These are phyloP conservation scores for Hemaris fuciformis DNA, from an alignment of 2,888 invertebrate species.

Conservation along the genomic window DNA sequence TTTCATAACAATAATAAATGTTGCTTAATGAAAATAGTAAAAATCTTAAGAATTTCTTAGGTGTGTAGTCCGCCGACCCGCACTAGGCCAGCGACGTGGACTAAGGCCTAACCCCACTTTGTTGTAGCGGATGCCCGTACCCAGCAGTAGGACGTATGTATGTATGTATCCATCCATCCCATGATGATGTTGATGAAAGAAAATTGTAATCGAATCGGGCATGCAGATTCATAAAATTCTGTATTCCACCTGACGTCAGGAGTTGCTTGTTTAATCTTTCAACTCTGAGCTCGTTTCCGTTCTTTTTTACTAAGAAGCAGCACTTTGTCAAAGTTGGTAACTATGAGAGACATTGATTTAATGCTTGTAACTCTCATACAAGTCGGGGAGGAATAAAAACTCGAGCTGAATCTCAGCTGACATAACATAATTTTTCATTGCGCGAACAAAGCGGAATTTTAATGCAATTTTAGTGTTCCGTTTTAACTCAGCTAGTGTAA, in stretches of 20 bases:
- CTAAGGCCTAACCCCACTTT: too few relatives aligned
- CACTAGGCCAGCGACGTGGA: too few relatives aligned
- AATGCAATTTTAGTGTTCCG: conserved; percentile 61
- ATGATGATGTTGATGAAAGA: too few relatives aligned
- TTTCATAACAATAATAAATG: too few relatives aligned
- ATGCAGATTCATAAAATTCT: too few relatives aligned
- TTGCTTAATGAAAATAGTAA: too few relatives aligned
- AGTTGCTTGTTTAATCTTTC: neutral
- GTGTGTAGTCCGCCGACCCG: too few relatives aligned
- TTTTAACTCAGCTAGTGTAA: conserved; percentile 42
- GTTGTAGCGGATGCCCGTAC: too few relatives aligned
- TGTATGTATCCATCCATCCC: too few relatives aligned
- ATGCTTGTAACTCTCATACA: conserved; percentile 11
- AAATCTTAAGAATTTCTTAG: too few relatives aligned
- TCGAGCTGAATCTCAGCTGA: neutral
- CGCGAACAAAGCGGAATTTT: conserved; percentile 59
- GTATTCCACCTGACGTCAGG: neutral
- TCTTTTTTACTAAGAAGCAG: neutral
- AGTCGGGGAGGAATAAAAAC: neutral
- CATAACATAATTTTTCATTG: conserved; percentile 52
- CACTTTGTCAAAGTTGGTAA: neutral
- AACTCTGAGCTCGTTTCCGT: neutral
- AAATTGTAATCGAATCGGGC: too few relatives aligned
- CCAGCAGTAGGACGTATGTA: too few relatives aligned
- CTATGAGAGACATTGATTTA: conserved; percentile 20